Evolutionary conservation across 23 tunicate genomes (phyloP), one percentile per base, ranked within the genome.

Genomic region (Botrylloides violaceus): DNA sequence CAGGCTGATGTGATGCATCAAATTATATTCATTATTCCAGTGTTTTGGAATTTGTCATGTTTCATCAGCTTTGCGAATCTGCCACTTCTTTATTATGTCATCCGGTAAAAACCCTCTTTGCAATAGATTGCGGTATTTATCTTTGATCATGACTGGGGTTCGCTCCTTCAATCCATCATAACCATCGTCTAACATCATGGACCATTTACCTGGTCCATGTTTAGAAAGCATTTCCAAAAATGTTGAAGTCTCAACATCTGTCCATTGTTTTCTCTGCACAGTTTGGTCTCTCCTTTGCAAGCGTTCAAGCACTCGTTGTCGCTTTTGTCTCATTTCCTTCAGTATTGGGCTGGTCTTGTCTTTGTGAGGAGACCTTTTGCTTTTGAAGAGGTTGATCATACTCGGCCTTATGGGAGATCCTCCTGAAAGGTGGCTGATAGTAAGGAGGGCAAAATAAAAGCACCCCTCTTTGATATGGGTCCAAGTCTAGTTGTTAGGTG

Each of bases 171-270:
- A 89, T 22, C 58, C 58, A 30, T 58, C 88, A 3, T 65, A 25
- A 20, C 74, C 74, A n/a, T 68, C 74, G 50, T 73, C 80, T 6
- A 89, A 81, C 1, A 89, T 89, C 72, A 66, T 65, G 23, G 83
- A 68, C 96, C 96, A 89, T 25, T 83, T 83, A 3, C 96, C 96
- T 9, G 33, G 36, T 18, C 89, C 89, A 36, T 61, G 55, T 26
- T 61, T 79, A 2, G 59, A 59, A 38, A 89, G 59, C 15, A 88
- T 84, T 21, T 66, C 70, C 27, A 73, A 18, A 57, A 89, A 58
- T 57, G 83, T 63, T 37, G 64, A 34, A 18, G 66, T 59, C 78
- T 89, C 96, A 71, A 37, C 36, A 9, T 66, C 36, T 3, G 71
- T 30, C 96, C 96, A 89, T 19, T 68, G 36, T 23, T 37, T 38